Percentiles rank a stretch among this genome's conserved stretches.
Conservation (phyloP, 2,113 vertebrate species). For the Entosphenus tridentatus region DNA sequence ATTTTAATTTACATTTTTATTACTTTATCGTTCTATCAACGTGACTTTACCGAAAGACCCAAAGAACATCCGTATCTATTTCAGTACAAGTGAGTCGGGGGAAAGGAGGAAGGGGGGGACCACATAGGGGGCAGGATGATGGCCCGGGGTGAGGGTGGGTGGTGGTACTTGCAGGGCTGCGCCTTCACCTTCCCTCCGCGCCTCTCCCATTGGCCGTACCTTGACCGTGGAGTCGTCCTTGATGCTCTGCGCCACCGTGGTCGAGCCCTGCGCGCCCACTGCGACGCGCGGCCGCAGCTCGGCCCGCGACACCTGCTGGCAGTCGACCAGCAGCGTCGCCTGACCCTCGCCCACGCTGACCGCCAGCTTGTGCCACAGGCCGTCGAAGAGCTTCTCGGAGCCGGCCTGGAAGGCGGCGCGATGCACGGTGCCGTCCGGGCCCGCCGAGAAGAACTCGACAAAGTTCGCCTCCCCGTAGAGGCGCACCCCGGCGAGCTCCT, state of each 20-base stretch:
- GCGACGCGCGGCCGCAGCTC: not conserved
- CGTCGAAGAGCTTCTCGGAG: constrained; percentile 23
- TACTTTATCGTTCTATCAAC: no score
- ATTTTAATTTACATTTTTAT: no score
- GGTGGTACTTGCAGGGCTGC: no score
- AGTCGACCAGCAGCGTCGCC: constrained; percentile 25
- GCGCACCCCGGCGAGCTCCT: constrained; percentile 19
- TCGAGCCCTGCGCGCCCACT: not conserved
- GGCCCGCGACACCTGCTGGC: constrained; percentile 17
- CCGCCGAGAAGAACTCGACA: constrained; percentile 22
- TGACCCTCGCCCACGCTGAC: constrained; percentile 22
- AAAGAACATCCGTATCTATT: no score
- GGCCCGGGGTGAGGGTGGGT: no score
- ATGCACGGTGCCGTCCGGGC: no score
- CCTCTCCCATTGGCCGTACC: no score
- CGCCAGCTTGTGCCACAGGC: constrained; percentile 29
- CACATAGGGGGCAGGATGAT: no score
- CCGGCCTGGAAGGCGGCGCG: constrained; percentile 13
- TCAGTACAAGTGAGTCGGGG: no score
- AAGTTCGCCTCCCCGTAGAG: constrained; percentile 20
- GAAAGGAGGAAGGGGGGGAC: no score
- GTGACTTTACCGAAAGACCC: no score
- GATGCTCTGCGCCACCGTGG: constrained; percentile 6
- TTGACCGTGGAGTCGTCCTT: not conserved
- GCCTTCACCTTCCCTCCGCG: no score